Percentiles rank a stretch among this genome's conserved stretches.
These are phyloP conservation scores for Aproaerema taeniolella DNA, from an alignment of 2,888 invertebrate species.

Conservation along the genomic window DNA sequence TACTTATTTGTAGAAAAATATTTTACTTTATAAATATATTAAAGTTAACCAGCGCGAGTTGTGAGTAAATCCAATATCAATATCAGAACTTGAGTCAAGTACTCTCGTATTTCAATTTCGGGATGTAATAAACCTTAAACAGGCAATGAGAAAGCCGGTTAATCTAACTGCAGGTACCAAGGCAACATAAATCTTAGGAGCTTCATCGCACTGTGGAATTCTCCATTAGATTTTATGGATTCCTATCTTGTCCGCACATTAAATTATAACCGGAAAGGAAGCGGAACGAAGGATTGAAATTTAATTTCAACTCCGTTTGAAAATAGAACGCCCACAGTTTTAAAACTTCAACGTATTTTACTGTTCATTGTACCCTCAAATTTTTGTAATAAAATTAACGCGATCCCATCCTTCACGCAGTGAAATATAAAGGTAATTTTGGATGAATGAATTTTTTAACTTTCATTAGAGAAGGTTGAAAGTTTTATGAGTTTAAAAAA, in stretches of 20 bases:
- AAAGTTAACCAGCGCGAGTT: too few species aligned
- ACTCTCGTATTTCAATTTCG: conserved; percentile 21
- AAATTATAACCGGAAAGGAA: conserved; percentile 64
- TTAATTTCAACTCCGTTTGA: conserved; percentile 45
- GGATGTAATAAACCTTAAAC: conserved; percentile 37
- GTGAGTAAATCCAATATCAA: too few species aligned
- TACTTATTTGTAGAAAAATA: too few species aligned
- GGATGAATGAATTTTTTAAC: too few species aligned
- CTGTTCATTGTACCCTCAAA: background rate
- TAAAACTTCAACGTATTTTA: conserved; percentile 1
- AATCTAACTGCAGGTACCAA: too few species aligned
- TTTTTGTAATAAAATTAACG: conserved; percentile 5
- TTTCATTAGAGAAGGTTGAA: too few species aligned
- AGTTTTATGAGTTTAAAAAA: too few species aligned
- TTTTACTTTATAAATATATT: too few species aligned
- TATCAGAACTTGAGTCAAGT: background rate
- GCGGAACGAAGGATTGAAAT: conserved; percentile 49
- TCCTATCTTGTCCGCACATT: conserved; percentile 63
- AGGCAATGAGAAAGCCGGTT: conserved; percentile 39
- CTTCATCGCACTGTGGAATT: conserved; percentile 59
- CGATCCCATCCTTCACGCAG: too few species aligned
- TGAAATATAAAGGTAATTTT: too few species aligned
- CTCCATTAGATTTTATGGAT: conserved; percentile 70
- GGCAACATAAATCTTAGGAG: conserved; percentile 65
- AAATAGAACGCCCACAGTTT: conserved; percentile 26